Base-by-base conservation (phyloP, 2,888 invertebrate genomes). In the Synergus laeviventris region DNA sequence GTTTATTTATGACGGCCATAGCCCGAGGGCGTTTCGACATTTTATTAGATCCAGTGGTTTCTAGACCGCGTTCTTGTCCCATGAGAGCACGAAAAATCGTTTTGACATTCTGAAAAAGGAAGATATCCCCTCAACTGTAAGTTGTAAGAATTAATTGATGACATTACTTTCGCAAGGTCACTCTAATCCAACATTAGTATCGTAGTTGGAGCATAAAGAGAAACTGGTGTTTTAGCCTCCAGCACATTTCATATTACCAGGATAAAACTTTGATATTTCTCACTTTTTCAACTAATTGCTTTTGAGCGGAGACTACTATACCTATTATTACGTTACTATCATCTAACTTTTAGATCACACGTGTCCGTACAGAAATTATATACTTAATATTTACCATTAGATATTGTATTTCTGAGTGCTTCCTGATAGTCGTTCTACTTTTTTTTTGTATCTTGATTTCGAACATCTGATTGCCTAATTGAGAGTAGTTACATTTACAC, bases 41-140 rank as follows among this genome's bases (percentile, higher is more conserved):
- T 86, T 89, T 88, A 89, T 88, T 87, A 86, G 86, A 86, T 88
- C 88, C 85, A 84, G 84, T 86, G 83, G 85, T 82, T 88, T 85
- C 87, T 85, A 83, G 86, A 79, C 83, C 83, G 83, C 83, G 75
- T 76, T 79, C 78, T 77, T 79, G 75, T 73, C 79, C 74, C 60
- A 70, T 70, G 70, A 70, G 70, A 49, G 70, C 70, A 70, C 54
- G 42, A 70, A 74, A 78, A 81, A 75, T 76, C 76, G 36, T 66
- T 77, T 76, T 74, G 61, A 70, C 76, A 54, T 75, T 24, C 70
- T 60, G 12, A 54, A 75, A 76, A 36, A 73, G 45, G 45, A 54
- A 42, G 60, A 24, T 61, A 59, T 42, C 39, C 74, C 21, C 24
- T 31, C 61, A 56, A 14, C 18, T 54, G 49, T 42, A 16, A 62